phyloP scores from a whole-genome alignment of 2,797 vertebrate species.

The Capromys pilorides region DNA sequence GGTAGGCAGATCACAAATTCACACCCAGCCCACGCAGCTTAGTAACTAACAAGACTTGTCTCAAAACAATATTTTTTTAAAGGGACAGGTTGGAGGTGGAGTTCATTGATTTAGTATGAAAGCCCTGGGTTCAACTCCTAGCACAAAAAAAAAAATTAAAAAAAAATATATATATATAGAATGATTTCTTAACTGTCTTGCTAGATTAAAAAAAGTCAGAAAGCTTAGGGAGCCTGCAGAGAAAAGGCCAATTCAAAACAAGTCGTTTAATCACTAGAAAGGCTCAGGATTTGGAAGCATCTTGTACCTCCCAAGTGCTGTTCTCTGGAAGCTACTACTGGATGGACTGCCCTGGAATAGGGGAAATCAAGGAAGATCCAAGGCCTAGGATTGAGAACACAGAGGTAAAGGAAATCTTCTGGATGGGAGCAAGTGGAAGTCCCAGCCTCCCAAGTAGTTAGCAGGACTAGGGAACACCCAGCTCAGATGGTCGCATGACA shows the following conservation, averaged over 20 bases:
- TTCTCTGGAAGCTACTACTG: constrained; percentile 37
- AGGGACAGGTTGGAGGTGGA: not conserved
- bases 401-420: not conserved
- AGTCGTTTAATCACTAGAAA: not conserved
- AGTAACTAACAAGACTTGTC: not conserved
- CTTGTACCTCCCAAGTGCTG: not conserved
- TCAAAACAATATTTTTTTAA: not conserved
- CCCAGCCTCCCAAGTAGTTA: not conserved
- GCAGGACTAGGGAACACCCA: not conserved
- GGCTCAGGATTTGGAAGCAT: not conserved
- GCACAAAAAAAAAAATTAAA: not conserved
- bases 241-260: not conserved
- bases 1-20: not conserved
- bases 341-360: not conserved
- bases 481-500: not conserved
- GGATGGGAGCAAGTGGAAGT: not conserved
- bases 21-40: not conserved
- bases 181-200: not conserved
- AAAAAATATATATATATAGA: too few relatives aligned
- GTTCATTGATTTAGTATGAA: not conserved
- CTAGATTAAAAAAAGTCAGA: not conserved
- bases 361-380: not conserved
- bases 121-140: not conserved
- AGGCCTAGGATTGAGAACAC: not conserved
- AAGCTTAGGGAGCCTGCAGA: not conserved